Evolutionary conservation across 2,797 vertebrate species (phyloP).

Genomic region (Melanotaenia boesemani): DNA sequence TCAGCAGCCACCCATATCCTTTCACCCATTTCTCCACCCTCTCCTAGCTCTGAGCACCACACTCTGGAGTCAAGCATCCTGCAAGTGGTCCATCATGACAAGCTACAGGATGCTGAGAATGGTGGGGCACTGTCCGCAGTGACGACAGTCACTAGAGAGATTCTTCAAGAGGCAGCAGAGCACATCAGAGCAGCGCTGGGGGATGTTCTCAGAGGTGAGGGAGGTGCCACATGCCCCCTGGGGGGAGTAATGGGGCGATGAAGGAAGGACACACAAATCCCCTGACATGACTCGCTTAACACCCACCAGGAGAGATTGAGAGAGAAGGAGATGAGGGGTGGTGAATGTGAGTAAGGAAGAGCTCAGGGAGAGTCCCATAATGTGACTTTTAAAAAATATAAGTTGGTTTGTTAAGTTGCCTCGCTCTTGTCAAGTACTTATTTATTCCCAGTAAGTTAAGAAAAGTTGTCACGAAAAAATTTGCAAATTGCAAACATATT

Average conservation of each 20-base stretch:
- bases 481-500: background rate
- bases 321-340: slow-evolving; percentile 79
- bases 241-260: slow-evolving; percentile 92
- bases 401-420: slow-evolving; percentile 30
- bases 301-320: slow-evolving; percentile 84
- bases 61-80: slow-evolving; percentile 88
- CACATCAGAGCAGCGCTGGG: slow-evolving; percentile 90
- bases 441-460: slow-evolving; percentile 16
- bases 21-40: slow-evolving; percentile 41
- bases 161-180: slow-evolving; percentile 93
- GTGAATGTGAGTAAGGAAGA: slow-evolving; percentile 58
- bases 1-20: slow-evolving; percentile 54
- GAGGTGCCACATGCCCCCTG: slow-evolving; percentile 74
- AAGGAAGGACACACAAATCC: slow-evolving; percentile 87
- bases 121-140: slow-evolving; percentile 83
- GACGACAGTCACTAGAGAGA: slow-evolving; percentile 87
- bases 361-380: slow-evolving; percentile 38
- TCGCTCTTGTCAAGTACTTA: slow-evolving; percentile 21
- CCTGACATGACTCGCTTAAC: slow-evolving; percentile 94
- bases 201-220: slow-evolving; percentile 95
- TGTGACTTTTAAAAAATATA: slow-evolving; percentile 30
- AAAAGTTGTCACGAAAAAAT: slow-evolving; percentile 13
- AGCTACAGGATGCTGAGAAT: slow-evolving; percentile 81
- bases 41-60: slow-evolving; percentile 84
- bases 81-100: slow-evolving; percentile 88